Percentiles rank a stretch among this genome's conserved stretches.
Conservation (phyloP, 2,113 vertebrate species). For the Sinosuthora webbiana region DNA sequence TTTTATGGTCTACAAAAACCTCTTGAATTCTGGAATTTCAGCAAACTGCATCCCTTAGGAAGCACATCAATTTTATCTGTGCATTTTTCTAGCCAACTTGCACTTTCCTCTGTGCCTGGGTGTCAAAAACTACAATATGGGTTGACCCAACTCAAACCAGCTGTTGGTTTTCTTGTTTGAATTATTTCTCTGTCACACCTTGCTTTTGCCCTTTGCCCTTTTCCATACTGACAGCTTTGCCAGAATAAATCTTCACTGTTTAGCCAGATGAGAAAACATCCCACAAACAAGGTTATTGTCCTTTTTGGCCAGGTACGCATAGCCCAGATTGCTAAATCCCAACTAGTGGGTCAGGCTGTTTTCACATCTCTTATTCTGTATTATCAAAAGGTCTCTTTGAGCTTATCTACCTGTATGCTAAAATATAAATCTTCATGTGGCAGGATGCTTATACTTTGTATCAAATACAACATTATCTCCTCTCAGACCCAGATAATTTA, state of each 20-base stretch:
- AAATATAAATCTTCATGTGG: not conserved
- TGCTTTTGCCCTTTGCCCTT: not conserved
- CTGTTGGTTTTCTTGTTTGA: not conserved
- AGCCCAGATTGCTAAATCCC: not conserved
- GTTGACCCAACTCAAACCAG: not conserved
- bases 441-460: not conserved
- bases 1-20: not conserved
- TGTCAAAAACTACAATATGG: not conserved
- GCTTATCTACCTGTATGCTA: not conserved
- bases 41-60: not conserved
- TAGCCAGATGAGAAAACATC: not conserved
- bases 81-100: not conserved
- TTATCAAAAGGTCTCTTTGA: not conserved
- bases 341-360: not conserved
- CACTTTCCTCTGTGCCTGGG: not conserved
- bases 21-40: not conserved
- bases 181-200: not conserved
- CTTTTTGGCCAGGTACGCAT: conserved; percentile 8
- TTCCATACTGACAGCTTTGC: not conserved
- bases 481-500: not conserved
- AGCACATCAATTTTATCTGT: not conserved
- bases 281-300: not conserved
- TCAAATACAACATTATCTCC: not conserved
- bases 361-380: not conserved
- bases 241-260: not conserved